Conservation (phyloP, 2,888 invertebrate species). For the Pristionchus maxplancki region DNA sequence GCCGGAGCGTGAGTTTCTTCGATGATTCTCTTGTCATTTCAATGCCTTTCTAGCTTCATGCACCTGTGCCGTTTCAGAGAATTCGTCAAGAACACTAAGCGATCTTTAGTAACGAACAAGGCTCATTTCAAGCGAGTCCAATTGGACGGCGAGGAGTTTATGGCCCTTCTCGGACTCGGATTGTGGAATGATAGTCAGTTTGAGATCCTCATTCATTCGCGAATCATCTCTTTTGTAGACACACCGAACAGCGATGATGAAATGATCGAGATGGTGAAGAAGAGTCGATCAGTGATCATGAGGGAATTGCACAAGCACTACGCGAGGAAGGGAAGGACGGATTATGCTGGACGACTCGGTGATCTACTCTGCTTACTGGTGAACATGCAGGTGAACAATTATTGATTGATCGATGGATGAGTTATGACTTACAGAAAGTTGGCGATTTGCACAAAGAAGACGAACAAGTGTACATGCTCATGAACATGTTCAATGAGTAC, state of each 20-base stretch:
- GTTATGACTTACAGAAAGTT: background rate
- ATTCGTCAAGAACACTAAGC: too few species aligned
- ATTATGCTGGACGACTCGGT: background rate
- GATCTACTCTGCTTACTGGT: background rate
- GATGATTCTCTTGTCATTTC: too few species aligned
- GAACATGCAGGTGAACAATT: background rate
- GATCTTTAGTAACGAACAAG: too few species aligned
- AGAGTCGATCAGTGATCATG: background rate
- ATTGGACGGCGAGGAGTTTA: background rate
- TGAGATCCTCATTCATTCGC: background rate
- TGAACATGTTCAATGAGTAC: constrained; percentile 6
- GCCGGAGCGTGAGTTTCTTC: background rate
- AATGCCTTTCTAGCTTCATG: too few species aligned
- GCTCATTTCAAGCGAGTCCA: background rate
- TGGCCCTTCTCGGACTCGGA: background rate
- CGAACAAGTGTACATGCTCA: background rate
- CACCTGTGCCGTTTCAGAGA: too few species aligned
- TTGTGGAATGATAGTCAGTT: background rate
- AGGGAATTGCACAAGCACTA: background rate
- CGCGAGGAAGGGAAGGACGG: background rate
- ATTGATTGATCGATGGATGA: too few species aligned
- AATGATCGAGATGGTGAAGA: background rate
- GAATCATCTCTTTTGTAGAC: background rate
- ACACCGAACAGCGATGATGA: background rate
- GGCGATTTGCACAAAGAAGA: background rate